Conservation (phyloP, 2,113 vertebrate genomes). For the Gobius niger region DNA sequence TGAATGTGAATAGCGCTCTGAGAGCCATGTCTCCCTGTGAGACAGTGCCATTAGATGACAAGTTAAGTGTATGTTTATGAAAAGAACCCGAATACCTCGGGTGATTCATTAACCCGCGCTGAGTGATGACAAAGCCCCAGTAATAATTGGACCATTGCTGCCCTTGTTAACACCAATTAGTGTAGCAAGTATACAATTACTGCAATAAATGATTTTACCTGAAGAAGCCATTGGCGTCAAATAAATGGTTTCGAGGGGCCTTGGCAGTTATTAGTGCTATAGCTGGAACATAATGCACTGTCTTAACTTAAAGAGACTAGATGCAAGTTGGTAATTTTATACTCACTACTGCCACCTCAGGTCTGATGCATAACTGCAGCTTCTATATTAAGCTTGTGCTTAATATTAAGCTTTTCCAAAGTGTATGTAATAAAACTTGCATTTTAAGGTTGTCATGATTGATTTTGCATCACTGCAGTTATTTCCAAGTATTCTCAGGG, state of each 20-base stretch:
- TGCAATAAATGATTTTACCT: slow-evolving; percentile 76
- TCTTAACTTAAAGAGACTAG: too few relatives aligned
- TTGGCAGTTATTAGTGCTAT: too few relatives aligned
- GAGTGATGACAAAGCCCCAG: slow-evolving; percentile 51
- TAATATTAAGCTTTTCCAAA: too few relatives aligned
- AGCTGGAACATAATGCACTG: background rate
- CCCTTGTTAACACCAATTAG: slow-evolving; percentile 84
- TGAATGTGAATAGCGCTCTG: slow-evolving; percentile 64
- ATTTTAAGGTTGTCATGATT: too few relatives aligned
- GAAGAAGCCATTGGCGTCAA: slow-evolving; percentile 51
- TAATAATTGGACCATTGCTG: slow-evolving; percentile 76
- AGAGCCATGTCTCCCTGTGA: slow-evolving; percentile 59
- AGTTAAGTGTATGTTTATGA: slow-evolving; percentile 74
- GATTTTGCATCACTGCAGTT: too few relatives aligned
- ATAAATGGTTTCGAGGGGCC: slow-evolving; percentile 63
- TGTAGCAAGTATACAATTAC: slow-evolving; percentile 82
- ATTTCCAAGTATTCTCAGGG: too few relatives aligned
- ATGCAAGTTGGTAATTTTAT: too few relatives aligned
- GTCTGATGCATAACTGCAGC: too few relatives aligned
- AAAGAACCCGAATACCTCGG: slow-evolving; percentile 64
- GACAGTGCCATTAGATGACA: slow-evolving; percentile 66
- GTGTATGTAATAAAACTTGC: background rate
- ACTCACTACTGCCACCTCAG: too few relatives aligned
- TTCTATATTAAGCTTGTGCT: too few relatives aligned
- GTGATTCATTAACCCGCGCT: slow-evolving; percentile 77